Evolutionary conservation across 2,797 vertebrate genomes (phyloP).

Genomic region (Chanos chanos): DNA sequence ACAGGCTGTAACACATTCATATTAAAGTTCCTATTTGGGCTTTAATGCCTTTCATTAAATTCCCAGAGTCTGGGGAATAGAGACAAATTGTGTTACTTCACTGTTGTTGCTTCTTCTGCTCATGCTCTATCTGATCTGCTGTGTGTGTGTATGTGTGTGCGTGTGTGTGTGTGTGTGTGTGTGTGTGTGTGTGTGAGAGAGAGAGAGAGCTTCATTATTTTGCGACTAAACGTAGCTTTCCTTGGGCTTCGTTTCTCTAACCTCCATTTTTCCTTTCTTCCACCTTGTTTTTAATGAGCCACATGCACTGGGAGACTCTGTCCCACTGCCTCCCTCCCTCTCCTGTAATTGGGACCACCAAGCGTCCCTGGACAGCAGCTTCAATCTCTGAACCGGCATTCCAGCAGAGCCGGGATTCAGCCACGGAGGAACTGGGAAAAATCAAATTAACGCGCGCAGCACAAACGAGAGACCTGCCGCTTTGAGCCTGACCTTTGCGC

Average conservation of each 20-base stretch:
- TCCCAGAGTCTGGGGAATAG: not conserved
- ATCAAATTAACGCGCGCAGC: not conserved
- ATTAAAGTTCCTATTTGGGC: not conserved
- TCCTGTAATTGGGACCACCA: constrained; percentile 62
- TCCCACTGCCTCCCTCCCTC: constrained; percentile 56
- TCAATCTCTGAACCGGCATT: too few species aligned
- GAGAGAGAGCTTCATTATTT: not conserved
- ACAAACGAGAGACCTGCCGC: constrained; percentile 25
- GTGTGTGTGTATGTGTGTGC: not conserved
- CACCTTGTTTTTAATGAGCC: constrained; percentile 51
- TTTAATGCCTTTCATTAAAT: not conserved
- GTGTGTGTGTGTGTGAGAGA: not conserved
- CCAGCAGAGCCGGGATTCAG: constrained; percentile 46
- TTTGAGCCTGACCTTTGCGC: constrained; percentile 56
- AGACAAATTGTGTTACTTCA: not conserved
- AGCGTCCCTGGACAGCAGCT: constrained; percentile 47
- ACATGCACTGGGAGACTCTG: constrained; percentile 26
- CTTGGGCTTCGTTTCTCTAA: not conserved
- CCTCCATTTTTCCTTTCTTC: not conserved
- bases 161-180: not conserved
- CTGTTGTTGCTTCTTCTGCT: too few species aligned
- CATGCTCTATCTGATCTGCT: too few species aligned
- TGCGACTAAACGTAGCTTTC: too few species aligned
- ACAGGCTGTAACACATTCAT: not conserved
- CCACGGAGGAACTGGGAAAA: constrained; percentile 18